phyloP scores from a whole-genome alignment of 2,113 vertebrate species.

The Buteo buteo region DNA sequence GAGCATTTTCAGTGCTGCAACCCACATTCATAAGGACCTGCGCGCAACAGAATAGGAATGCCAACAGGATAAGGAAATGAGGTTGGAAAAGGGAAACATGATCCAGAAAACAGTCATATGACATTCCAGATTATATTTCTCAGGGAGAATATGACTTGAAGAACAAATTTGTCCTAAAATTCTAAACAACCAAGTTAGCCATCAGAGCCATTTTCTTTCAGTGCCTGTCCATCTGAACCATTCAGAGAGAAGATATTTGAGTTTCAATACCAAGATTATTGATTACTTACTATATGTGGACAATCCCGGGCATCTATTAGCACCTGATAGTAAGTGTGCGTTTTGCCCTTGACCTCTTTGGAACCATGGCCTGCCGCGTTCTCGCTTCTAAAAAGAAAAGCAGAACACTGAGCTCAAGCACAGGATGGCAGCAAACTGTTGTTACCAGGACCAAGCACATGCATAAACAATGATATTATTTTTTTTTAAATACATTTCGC shows the following conservation, averaged over 20 bases:
- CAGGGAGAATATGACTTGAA: neutral
- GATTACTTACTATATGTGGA: conserved; percentile 91
- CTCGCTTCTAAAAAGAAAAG: conserved; percentile 69
- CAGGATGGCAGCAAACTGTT: neutral
- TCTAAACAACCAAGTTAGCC: neutral
- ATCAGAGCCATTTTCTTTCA: neutral
- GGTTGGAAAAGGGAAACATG: neutral
- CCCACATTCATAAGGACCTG: neutral
- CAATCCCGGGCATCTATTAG: conserved; percentile 93
- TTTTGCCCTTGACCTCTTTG: conserved; percentile 96
- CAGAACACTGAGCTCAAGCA: neutral
- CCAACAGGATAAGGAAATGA: neutral
- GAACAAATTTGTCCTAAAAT: neutral
- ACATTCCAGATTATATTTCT: neutral
- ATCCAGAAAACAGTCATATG: neutral
- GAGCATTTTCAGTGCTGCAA: neutral
- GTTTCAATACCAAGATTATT: neutral
- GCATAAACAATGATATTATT: neutral
- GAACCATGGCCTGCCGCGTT: conserved; percentile 83
- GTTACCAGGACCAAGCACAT: neutral
- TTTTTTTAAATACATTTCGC: neutral
- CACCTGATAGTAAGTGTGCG: conserved; percentile 97
- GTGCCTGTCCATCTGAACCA: neutral
- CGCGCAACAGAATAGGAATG: neutral
- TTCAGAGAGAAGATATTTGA: neutral